Evolutionary conservation across 2,797 vertebrate species (phyloP).

Genomic region (Enoplosus armatus): DNA sequence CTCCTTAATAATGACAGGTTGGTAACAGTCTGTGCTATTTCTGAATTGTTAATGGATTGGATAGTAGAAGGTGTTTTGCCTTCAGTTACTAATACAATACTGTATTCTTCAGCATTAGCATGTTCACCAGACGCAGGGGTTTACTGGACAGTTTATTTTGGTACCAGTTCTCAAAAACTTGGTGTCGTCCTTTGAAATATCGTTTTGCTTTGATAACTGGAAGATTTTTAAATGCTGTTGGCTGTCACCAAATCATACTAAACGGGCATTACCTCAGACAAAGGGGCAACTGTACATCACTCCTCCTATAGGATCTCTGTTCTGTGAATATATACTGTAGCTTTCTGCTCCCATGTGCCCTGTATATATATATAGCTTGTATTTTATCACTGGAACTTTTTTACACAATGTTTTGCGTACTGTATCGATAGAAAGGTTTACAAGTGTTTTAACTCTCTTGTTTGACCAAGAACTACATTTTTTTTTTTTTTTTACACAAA

Average conservation of each 20-base stretch:
- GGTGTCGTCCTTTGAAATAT: background rate
- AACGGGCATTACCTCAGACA: constrained; percentile 70
- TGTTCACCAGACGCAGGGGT: background rate
- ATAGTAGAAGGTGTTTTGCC: background rate
- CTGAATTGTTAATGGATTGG: background rate
- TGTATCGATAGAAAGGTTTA: constrained; percentile 81
- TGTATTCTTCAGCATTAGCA: background rate
- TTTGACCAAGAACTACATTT: constrained; percentile 49
- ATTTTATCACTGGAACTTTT: constrained; percentile 69
- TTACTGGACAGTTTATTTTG: constrained; percentile 16
- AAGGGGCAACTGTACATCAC: constrained; percentile 36
- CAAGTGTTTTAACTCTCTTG: constrained; percentile 56
- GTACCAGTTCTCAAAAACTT: background rate
- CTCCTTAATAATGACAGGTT: background rate
- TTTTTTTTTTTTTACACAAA: constrained; percentile 35
- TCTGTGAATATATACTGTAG: constrained; percentile 56
- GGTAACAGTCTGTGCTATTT: background rate
- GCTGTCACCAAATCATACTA: constrained; percentile 61
- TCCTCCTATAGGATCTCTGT: constrained; percentile 25
- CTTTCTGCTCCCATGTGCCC: constrained; percentile 37
- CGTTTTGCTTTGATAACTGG: constrained; percentile 30
- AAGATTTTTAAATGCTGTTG: constrained; percentile 42
- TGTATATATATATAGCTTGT: constrained; percentile 40
- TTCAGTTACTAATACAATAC: background rate
- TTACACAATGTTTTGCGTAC: constrained; percentile 64